Evolutionary conservation across 2,113 vertebrate genomes (phyloP), one percentile per base, ranked within the genome.

Genomic region (Entelurus aequoreus): DNA sequence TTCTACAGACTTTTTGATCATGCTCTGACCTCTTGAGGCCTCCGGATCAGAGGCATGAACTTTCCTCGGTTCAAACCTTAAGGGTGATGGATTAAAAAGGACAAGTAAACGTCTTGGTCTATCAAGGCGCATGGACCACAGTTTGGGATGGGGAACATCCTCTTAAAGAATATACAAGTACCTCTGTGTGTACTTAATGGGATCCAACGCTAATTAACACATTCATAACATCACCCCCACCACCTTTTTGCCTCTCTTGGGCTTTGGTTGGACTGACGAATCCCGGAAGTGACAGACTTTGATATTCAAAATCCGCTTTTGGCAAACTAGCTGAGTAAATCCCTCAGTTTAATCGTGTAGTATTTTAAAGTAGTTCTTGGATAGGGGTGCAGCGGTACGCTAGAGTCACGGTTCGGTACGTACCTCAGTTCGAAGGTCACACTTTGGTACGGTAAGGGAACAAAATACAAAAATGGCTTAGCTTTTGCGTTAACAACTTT

Each of bases 91-190:
- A 87, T 74, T 69, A 76, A 77, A 76, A 79, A 81, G 68, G 87
- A 82, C 79, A 84, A 77, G 79, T 79, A 68, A 71, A 37, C 40
- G 58, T 71, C 54, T 77, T 65, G 63, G 68, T 71, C 68, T 60
- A 67, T 61, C 66, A 54, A 56, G 67, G 72, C 75, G 37, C 69
- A 76, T 53, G 55, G 78, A 79, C 53, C 76, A 66, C 36, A 63
- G 37, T 55, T 50, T 75, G 63, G 70, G 67, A 77, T 60, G 69
- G 77, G 64, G 59, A 84, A 69, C 50, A 16, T 71, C 80, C 87
- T 86, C 81, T 82, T 62, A 89, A 87, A 77, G 84, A 89, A 90
- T 89, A 88, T 87, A 80, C 85, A 87, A 88, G 87, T 87, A 86
- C 77, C 77, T 86, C 81, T 75, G 79, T 82, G 76, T 76, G 77